Conservation (phyloP, 2,888 invertebrate genomes). For the Leptinotarsa rubiginosa region DNA sequence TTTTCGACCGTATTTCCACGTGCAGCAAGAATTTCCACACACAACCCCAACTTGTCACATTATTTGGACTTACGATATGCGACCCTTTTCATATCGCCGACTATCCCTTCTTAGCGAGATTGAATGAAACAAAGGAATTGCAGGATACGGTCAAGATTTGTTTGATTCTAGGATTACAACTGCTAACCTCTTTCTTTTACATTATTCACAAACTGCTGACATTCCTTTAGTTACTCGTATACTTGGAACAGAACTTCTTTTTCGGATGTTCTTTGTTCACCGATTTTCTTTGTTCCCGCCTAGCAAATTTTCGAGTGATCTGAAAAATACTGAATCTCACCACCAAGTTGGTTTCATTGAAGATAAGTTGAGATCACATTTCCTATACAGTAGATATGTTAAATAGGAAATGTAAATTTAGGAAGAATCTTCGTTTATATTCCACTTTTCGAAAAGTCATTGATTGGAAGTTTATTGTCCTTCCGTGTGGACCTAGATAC, state of each 20-base stretch:
- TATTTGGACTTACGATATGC: slow-evolving; percentile 31
- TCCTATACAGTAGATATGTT: too few relatives aligned
- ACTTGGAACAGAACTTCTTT: neutral
- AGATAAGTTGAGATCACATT: too few relatives aligned
- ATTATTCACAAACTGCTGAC: neutral
- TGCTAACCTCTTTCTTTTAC: neutral
- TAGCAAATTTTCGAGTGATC: neutral
- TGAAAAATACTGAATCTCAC: neutral
- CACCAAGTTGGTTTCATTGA: neutral
- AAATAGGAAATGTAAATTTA: too few relatives aligned
- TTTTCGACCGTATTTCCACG: slow-evolving; percentile 30
- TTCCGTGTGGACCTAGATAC: too few relatives aligned
- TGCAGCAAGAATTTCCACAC: slow-evolving; percentile 10
- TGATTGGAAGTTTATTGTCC: too few relatives aligned
- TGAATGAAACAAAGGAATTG: slow-evolving; percentile 37
- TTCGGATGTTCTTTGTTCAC: neutral
- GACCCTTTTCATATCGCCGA: slow-evolving; percentile 31
- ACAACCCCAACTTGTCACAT: slow-evolving; percentile 21
- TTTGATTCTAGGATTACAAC: slow-evolving; percentile 15
- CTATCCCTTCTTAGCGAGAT: slow-evolving; percentile 34
- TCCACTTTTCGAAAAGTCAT: too few relatives aligned
- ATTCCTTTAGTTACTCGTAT: neutral
- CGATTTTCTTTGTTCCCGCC: neutral
- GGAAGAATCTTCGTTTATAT: too few relatives aligned
- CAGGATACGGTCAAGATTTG: slow-evolving; percentile 37